Evolutionary conservation across 2,888 invertebrate genomes (phyloP).

Genomic region (Tolmerus cingulatus): DNA sequence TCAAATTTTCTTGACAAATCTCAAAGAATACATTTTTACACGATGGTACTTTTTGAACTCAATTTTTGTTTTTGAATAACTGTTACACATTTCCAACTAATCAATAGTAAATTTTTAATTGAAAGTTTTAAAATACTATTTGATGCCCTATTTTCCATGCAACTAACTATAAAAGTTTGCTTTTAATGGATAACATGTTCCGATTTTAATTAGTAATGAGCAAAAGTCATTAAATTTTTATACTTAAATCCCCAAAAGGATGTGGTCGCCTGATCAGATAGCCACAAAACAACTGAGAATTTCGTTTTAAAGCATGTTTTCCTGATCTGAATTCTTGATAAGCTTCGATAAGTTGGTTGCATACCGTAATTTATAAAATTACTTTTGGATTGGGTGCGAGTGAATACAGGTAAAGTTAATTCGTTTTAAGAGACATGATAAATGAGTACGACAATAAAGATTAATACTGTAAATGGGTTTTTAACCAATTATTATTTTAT

Average conservation of each 20-base stretch:
- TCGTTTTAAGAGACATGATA: neutral
- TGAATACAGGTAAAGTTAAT: neutral
- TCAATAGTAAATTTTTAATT: too few relatives aligned
- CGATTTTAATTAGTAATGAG: neutral
- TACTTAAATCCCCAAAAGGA: neutral
- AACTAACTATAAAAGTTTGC: too few relatives aligned
- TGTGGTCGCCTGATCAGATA: neutral
- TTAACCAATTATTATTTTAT: neutral
- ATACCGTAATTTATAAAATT: neutral
- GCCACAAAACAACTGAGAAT: neutral
- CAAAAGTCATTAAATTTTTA: neutral
- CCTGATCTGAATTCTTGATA: neutral
- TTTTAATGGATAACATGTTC: neutral
- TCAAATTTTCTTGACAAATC: too few relatives aligned
- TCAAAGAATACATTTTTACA: too few relatives aligned
- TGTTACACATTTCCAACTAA: too few relatives aligned
- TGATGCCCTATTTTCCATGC: too few relatives aligned
- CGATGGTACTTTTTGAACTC: too few relatives aligned
- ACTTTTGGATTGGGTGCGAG: neutral
- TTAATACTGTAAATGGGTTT: neutral
- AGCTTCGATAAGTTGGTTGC: neutral
- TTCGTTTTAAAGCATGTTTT: neutral
- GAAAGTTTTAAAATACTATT: too few relatives aligned
- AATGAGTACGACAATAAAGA: neutral
- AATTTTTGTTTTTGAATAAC: too few relatives aligned